Percentiles rank a stretch among this genome's conserved stretches.
Evolutionary conservation across 2,797 vertebrate species (phyloP).

Genomic region (Uromys caudimaculatus): DNA sequence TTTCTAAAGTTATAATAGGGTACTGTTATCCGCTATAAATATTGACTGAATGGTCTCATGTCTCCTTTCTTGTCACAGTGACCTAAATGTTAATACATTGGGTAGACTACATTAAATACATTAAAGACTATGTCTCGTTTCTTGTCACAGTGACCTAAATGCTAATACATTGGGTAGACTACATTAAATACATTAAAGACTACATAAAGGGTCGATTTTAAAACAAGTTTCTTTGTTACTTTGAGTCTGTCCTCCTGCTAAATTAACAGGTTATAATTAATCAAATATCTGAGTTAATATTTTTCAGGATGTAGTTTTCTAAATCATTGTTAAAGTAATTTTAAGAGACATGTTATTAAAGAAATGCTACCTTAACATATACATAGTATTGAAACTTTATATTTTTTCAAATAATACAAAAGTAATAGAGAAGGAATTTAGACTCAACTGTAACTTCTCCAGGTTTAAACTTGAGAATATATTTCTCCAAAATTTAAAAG

Average conservation of each 20-base stretch:
- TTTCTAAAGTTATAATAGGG: conserved; percentile 19
- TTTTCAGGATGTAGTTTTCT: conserved; percentile 46
- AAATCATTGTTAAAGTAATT: conserved; percentile 51
- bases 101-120: neutral
- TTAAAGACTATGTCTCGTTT: neutral
- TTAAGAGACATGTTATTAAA: conserved; percentile 3
- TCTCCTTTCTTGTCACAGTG: conserved; percentile 4
- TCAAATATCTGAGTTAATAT: conserved; percentile 49
- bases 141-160: neutral
- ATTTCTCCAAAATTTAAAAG: conserved; percentile 24
- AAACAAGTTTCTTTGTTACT: conserved; percentile 18
- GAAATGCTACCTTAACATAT: conserved; percentile 27
- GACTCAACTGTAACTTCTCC: neutral
- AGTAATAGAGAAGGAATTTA: conserved; percentile 54
- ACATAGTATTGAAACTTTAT: conserved; percentile 1
- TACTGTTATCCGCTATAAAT: conserved; percentile 12
- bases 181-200: neutral
- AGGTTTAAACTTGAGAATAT: conserved; percentile 36
- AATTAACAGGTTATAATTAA: conserved; percentile 20
- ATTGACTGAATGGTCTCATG: neutral
- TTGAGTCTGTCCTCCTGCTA: conserved; percentile 10
- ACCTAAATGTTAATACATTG: conserved; percentile 25
- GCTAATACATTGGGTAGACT: conserved; percentile 8
- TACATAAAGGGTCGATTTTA: neutral
- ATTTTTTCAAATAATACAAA: conserved; percentile 53